Conservation (phyloP, 64 coral and sea anemone species). For the Pachyseris speciosa region DNA sequence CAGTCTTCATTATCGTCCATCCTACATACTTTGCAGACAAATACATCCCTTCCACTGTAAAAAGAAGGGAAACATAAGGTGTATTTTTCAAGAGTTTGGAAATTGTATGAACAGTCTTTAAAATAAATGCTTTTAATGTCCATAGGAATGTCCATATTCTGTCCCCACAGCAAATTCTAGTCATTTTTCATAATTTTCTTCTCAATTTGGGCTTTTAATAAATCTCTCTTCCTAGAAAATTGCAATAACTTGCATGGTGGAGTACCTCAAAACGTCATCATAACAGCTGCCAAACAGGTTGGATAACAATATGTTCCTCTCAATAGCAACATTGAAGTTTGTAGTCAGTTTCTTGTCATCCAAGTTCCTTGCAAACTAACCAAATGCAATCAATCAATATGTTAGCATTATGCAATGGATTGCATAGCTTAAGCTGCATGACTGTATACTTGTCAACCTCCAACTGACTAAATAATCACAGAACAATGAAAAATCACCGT, state of each 20-base stretch:
- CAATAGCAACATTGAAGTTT: conserved; percentile 6
- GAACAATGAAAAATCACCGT: conserved; percentile 14
- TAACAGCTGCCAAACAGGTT: conserved; percentile 59
- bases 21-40: not conserved
- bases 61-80: conserved; percentile 6
- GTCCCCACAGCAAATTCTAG: not conserved
- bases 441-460: not conserved
- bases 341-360: not conserved
- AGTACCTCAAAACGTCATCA: conserved; percentile 38
- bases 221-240: not conserved
- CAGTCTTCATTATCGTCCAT: not conserved
- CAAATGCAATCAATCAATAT: not conserved
- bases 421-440: not conserved
- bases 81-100: not conserved
- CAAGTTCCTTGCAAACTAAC: conserved; percentile 60
- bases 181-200: not conserved
- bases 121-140: not conserved
- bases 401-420: not conserved
- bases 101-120: not conserved
- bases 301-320: conserved; percentile 2
- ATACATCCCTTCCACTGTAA: not conserved
- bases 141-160: not conserved
- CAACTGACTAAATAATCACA: not conserved
- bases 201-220: not conserved
- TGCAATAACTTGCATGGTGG: not conserved